Conservation (phyloP, 92 coral and sea anemone genomes). For the Parazoanthus darwini region DNA sequence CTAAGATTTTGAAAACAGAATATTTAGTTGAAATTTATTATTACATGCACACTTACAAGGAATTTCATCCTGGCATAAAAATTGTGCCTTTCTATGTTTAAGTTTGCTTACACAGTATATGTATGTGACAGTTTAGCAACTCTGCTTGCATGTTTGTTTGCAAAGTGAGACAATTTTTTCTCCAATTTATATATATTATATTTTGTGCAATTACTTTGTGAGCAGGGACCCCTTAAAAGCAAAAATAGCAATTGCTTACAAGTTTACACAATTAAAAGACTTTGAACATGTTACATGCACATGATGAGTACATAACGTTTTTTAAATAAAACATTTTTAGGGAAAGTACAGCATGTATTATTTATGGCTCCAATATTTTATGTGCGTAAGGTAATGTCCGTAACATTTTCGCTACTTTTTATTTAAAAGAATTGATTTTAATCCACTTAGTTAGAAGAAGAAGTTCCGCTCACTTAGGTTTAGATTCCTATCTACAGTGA, state of each 20-base stretch:
- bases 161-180: conserved; percentile 7
- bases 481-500: too few relatives aligned
- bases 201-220: not conserved
- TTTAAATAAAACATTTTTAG: conserved; percentile 7
- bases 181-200: not conserved
- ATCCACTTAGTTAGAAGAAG: too few relatives aligned
- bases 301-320: not conserved
- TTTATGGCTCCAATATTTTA: not conserved
- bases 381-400: conserved; percentile 3
- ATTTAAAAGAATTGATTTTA: not conserved
- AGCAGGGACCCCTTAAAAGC: not conserved
- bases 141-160: conserved; percentile 3
- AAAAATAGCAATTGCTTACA: conserved; percentile 13
- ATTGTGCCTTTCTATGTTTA: conserved; percentile 11
- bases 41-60: too few relatives aligned
- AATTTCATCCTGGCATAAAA: not conserved
- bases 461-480: too few relatives aligned
- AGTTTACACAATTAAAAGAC: conserved; percentile 20
- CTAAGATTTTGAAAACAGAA: too few relatives aligned
- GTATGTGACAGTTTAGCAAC: conserved; percentile 14
- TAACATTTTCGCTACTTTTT: not conserved
- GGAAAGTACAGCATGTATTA: not conserved
- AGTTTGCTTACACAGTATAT: not conserved
- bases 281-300: conserved; percentile 8
- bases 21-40: too few relatives aligned